Conservation (phyloP, 2,113 vertebrate genomes). For the Bagarius yarrelli region DNA sequence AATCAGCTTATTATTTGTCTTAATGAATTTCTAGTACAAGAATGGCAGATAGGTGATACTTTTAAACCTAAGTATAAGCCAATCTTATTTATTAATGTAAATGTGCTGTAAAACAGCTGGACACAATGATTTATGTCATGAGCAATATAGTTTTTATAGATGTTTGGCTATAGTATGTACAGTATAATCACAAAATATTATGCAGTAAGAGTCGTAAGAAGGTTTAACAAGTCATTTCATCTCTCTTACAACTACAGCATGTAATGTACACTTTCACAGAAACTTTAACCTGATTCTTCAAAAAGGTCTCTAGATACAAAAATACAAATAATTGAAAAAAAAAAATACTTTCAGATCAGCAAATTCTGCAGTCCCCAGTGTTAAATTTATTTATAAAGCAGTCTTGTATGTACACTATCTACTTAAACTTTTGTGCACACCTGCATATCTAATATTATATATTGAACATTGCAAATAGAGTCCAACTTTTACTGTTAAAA, state of each 20-base stretch:
- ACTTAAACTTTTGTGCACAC: neutral
- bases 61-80: slow-evolving; percentile 3
- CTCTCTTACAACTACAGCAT: too few species aligned
- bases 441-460: neutral
- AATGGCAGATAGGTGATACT: neutral
- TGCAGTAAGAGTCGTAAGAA: neutral
- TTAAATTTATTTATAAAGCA: neutral
- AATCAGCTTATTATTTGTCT: slow-evolving; percentile 1
- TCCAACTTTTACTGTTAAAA: neutral
- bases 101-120: slow-evolving; percentile 9
- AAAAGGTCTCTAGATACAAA: neutral
- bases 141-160: neutral
- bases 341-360: neutral
- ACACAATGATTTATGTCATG: neutral
- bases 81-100: slow-evolving; percentile 29
- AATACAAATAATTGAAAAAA: neutral
- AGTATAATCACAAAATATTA: neutral
- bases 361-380: neutral
- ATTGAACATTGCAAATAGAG: neutral
- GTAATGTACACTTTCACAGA: neutral
- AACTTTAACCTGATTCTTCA: neutral
- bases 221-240: too few species aligned
- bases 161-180: neutral
- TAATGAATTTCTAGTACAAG: slow-evolving; percentile 7
- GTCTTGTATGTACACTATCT: too few species aligned